phyloP scores from a whole-genome alignment of 1,140 invertebrate species.

The Pogonognathellus flavescens region DNA sequence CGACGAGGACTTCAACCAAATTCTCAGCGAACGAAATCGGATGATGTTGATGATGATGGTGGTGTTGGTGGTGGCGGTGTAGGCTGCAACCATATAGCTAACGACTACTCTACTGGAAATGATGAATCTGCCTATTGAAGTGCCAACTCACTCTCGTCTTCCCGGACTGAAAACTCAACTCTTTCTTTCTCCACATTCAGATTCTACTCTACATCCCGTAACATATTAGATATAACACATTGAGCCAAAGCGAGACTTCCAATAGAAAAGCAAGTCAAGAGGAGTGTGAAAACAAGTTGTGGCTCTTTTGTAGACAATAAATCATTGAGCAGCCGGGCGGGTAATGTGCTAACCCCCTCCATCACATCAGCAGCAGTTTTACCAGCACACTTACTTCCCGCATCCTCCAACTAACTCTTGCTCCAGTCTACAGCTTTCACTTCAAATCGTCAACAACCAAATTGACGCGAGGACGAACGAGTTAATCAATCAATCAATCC shows the following conservation, averaged over 20 bases:
- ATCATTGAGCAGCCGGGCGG: constrained; percentile 3
- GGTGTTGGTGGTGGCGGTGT: background rate
- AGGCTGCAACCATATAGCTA: constrained; percentile 61
- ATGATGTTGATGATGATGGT: background rate
- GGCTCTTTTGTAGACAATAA: constrained; percentile 50
- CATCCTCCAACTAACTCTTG: no score
- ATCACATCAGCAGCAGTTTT: background rate
- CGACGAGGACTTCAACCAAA: background rate
- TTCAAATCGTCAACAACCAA: no score
- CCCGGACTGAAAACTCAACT: background rate
- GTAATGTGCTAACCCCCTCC: no score
- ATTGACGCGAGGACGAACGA: no score
- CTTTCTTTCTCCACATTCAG: background rate
- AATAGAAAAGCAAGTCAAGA: background rate
- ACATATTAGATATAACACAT: background rate
- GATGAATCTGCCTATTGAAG: constrained; percentile 61
- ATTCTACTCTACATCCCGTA: background rate
- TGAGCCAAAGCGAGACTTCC: background rate
- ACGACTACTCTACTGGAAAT: constrained; percentile 56
- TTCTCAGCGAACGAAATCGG: no score
- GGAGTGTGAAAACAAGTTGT: constrained; percentile 57
- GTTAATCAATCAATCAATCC: no score
- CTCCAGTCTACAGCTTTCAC: no score
- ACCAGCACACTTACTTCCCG: constrained; percentile 29
- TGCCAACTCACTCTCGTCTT: constrained; percentile 1